phyloP scores from a whole-genome alignment of 2,888 invertebrate species.

The Scrobipalpa atriplicella region DNA sequence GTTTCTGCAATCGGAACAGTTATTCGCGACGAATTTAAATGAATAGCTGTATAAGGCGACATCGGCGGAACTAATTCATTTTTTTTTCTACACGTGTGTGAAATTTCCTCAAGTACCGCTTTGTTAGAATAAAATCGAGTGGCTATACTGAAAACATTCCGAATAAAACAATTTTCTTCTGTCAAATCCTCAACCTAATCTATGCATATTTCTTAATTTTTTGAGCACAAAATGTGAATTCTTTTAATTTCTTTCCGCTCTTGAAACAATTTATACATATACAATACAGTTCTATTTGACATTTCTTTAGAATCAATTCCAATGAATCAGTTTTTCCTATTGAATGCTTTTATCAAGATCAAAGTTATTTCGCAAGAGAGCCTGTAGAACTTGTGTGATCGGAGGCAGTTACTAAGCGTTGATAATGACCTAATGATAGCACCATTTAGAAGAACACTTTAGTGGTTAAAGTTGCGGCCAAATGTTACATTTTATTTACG shows the following conservation, averaged over 20 bases:
- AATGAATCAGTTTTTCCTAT: background rate
- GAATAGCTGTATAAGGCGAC: constrained; percentile 32
- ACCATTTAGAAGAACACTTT: constrained; percentile 35
- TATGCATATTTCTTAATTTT: no score
- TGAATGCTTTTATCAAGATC: constrained; percentile 11
- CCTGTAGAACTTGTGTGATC: background rate
- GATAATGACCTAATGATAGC: constrained; percentile 32
- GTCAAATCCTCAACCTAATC: no score
- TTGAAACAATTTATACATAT: no score
- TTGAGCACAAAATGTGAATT: no score
- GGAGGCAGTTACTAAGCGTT: background rate
- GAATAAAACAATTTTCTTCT: no score
- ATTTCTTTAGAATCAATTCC: no score
- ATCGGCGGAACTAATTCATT: constrained; percentile 39
- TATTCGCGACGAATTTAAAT: constrained; percentile 38
- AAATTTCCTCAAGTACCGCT: constrained; percentile 38
- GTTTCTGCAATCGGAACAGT: constrained; percentile 35
- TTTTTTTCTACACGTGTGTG: constrained; percentile 39
- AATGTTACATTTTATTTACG: constrained; percentile 18
- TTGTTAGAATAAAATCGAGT: background rate
- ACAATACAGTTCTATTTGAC: no score
- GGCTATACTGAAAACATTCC: background rate
- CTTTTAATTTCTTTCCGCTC: no score
- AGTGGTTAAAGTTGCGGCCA: constrained; percentile 32
- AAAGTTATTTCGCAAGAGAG: constrained; percentile 12